Evolutionary conservation across 53 echinoderm and acorn worm species (phyloP), one percentile per base, ranked within the genome.

Genomic region (Stichopus horrens): DNA sequence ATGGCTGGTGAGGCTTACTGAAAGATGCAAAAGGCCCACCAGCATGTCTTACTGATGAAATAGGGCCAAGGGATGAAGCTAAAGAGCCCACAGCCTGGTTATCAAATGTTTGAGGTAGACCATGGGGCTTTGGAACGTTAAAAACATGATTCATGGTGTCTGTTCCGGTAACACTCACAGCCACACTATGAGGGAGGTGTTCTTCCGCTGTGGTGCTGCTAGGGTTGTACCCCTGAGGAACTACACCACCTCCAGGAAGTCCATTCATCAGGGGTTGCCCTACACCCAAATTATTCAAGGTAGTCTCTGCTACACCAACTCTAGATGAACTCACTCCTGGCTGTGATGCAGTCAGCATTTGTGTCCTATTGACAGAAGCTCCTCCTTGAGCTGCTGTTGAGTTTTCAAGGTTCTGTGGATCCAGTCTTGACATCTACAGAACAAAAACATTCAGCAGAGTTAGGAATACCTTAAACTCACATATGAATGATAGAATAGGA

Each of bases 91-190:
- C 66, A 67, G 86, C 71, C 53, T 86, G 86, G 71, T 14, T 21
- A 58, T 85, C 85, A 52, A 65, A 66, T 86, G 54, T 83, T 73
- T 89, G 89, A 89, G 89, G 89, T 89, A 89, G 89, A 57, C 78
- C 83, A 0, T 89, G 66, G 13, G 83, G 13, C 75, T 83, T 89
- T 11, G 56, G 8, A 23, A 83, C 10, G 18, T 74, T 56, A 20
- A 89, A 89, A 19, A 83, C 79, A 51, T 78, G 79, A 76, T 76
- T 76, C 73, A 73, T 76, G 53, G 65, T 22, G 5, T 75, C 56
- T 18, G 81, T 57, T 21, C 81, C 55, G 6, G 81, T 57, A 56
- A 56, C 58, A 9, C 54, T 55, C n/a, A 54, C 52, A 19, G 79
- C 79, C n/a, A 79, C 53, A 18, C 55, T 81, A 21, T 81, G 81